Evolutionary conservation across 2,113 vertebrate genomes (phyloP).

Genomic region (Semnornis frantzii): DNA sequence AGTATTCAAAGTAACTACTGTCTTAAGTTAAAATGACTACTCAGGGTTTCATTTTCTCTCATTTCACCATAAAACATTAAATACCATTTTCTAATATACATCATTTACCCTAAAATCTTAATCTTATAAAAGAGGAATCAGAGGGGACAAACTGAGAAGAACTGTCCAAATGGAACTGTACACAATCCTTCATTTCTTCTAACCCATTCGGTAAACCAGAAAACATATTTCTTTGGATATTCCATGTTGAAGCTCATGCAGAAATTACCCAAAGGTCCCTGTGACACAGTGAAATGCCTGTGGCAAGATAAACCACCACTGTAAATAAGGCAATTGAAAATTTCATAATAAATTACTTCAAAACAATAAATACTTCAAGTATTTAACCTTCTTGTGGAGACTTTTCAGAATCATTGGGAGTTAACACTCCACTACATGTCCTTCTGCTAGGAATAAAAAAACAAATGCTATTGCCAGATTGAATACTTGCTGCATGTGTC

Average conservation of each 20-base stretch:
- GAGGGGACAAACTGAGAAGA: neutral
- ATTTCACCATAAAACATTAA: neutral
- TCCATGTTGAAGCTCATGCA: neutral
- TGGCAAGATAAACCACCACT: neutral
- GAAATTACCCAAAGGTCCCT: neutral
- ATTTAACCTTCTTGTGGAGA: neutral
- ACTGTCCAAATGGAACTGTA: neutral
- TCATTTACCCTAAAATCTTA: neutral
- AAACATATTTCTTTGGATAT: neutral
- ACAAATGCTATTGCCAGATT: neutral
- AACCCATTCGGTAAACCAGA: neutral
- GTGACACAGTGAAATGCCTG: neutral
- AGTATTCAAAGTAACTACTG: neutral
- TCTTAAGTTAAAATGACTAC: neutral
- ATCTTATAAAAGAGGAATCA: neutral
- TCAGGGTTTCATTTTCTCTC: neutral
- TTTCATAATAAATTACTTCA: constrained; percentile 3
- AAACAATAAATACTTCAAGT: neutral
- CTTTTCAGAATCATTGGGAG: neutral
- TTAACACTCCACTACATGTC: neutral
- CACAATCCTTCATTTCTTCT: neutral
- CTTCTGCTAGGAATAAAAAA: neutral
- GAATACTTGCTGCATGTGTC: constrained; percentile 1
- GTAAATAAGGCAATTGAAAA: constrained; percentile 9
- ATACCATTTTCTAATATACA: neutral